phyloP scores from a whole-genome alignment of 2,113 vertebrate genomes.

The Sorex araneus region DNA sequence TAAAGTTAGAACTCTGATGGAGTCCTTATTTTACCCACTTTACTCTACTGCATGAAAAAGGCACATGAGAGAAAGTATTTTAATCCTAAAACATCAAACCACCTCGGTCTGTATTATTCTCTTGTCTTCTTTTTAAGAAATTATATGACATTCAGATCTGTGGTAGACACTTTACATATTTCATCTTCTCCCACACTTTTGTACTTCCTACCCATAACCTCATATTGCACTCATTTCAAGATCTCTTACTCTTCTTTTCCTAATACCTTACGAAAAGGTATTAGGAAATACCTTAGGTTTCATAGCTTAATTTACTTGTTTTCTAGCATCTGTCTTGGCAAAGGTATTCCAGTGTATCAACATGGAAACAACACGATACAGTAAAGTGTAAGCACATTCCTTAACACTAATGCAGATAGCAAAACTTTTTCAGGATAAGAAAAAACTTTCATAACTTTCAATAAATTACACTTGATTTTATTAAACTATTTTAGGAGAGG shows the following conservation, averaged over 20 bases:
- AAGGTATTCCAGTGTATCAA: neutral
- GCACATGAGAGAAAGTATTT: constrained; percentile 9
- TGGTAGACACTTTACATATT: neutral
- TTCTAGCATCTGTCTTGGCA: neutral
- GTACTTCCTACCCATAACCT: neutral
- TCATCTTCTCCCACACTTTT: constrained; percentile 12
- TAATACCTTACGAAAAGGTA: neutral
- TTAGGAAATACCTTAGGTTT: neutral
- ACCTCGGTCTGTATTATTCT: neutral
- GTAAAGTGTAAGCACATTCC: neutral
- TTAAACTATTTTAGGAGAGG: constrained; percentile 32
- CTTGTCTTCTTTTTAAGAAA: neutral
- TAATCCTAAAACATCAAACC: neutral
- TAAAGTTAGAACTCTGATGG: neutral
- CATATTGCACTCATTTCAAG: constrained; percentile 17
- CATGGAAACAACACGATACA: neutral
- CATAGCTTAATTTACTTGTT: constrained; percentile 1
- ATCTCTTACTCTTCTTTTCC: neutral
- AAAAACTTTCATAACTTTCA: constrained; percentile 33
- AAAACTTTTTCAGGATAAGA: neutral
- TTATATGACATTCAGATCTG: neutral
- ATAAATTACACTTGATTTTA: neutral
- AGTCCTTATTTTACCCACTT: neutral
- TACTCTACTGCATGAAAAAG: neutral
- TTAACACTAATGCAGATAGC: neutral